These are phyloP conservation scores for Thera britannica DNA, from an alignment of 2,888 invertebrate genomes.

Conservation along the genomic window DNA sequence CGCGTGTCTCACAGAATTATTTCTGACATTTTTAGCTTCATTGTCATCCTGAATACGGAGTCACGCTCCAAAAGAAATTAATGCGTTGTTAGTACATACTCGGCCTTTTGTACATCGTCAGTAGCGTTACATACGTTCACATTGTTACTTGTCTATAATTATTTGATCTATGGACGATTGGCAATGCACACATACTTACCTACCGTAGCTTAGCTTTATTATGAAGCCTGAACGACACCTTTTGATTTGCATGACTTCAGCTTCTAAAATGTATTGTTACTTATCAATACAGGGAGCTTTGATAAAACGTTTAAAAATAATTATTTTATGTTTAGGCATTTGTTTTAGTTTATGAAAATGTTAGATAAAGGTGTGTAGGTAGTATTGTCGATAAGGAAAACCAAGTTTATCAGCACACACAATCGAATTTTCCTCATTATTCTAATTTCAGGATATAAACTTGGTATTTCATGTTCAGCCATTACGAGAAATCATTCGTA, in stretches of 20 bases:
- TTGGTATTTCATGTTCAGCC: conserved; percentile 53
- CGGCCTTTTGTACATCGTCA: conserved; percentile 38
- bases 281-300: not conserved
- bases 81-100: conserved; percentile 65
- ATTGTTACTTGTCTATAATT: conserved; percentile 37
- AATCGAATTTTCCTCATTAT: conserved; percentile 52
- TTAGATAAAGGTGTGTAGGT: not conserved
- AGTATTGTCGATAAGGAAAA: conserved; percentile 11
- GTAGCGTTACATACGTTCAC: conserved; percentile 26
- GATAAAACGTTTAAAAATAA: not conserved
- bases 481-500: conserved; percentile 55
- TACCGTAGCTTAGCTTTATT: not conserved
- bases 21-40: conserved; percentile 81
- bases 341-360: not conserved
- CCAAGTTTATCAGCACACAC: conserved; percentile 45
- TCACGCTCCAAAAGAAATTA: conserved; percentile 84
- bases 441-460: conserved; percentile 48
- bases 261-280: no score
- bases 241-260: no score
- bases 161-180: conserved; percentile 33
- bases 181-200: conserved; percentile 10
- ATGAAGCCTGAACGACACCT: no score
- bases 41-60: conserved; percentile 78
- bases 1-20: conserved; percentile 83
- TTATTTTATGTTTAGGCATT: not conserved